A percentile compares a stretch with the other conserved stretches of the same genome.
Evolutionary conservation across 2,797 vertebrate species (phyloP).

Genomic region (Pseudochaenichthys georgianus): DNA sequence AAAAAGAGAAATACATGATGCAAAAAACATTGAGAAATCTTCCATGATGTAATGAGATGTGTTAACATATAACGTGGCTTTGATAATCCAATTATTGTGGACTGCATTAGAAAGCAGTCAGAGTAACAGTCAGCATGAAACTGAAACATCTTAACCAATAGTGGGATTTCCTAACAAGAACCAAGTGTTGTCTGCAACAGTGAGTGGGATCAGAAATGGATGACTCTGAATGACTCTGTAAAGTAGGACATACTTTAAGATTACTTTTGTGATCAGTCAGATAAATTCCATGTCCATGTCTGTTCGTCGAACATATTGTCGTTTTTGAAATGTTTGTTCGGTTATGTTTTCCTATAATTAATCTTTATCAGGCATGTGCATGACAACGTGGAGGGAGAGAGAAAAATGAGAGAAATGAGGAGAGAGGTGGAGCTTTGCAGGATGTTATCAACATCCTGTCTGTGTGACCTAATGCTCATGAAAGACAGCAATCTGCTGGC

Average conservation of each 20-base stretch:
- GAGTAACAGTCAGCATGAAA: conserved; percentile 44
- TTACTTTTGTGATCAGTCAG: conserved; percentile 19
- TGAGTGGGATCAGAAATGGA: conserved; percentile 29
- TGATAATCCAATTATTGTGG: conserved; percentile 24
- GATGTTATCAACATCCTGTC: conserved; percentile 77
- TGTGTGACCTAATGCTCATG: conserved; percentile 69
- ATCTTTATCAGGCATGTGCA: conserved; percentile 2
- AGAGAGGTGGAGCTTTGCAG: conserved; percentile 58
- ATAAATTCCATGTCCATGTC: background rate
- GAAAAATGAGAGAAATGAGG: conserved; percentile 23
- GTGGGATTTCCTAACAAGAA: conserved; percentile 52
- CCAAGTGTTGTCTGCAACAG: background rate
- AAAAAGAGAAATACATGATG: background rate
- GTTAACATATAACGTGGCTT: conserved; percentile 10
- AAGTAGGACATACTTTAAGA: background rate
- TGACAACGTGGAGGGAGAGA: conserved; percentile 35
- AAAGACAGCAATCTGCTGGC: conserved; percentile 62
- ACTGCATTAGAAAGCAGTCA: conserved; percentile 3
- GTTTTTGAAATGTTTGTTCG: conserved; percentile 10
- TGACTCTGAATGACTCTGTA: conserved; percentile 45
- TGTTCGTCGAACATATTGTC: background rate
- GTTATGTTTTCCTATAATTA: conserved; percentile 5
- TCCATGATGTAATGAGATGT: background rate
- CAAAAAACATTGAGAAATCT: background rate
- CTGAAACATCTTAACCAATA: conserved; percentile 45